phyloP scores from a whole-genome alignment of 2,888 invertebrate genomes.

The Biston stratarius region DNA sequence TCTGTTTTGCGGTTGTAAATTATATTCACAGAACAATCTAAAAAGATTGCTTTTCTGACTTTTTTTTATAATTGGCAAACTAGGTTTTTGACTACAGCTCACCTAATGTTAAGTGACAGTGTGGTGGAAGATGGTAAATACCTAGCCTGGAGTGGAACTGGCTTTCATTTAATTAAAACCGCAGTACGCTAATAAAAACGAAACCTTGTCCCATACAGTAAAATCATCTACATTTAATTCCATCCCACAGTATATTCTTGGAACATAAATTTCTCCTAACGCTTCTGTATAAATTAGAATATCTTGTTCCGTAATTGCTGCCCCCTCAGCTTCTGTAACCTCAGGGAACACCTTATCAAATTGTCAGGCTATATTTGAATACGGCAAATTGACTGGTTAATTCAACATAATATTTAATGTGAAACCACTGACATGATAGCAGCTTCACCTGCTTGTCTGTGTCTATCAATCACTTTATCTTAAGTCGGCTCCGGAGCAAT shows the following conservation, averaged over 20 bases:
- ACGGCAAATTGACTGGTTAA: conserved; percentile 48
- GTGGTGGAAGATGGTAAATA: too few relatives aligned
- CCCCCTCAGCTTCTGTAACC: conserved; percentile 40
- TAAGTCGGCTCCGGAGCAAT: conserved; percentile 8
- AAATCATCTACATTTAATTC: not conserved
- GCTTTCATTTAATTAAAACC: conserved; percentile 27
- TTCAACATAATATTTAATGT: conserved; percentile 38
- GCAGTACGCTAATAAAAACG: too few relatives aligned
- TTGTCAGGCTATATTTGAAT: conserved; percentile 45
- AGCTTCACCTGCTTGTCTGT: conserved; percentile 25
- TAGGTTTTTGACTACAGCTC: too few relatives aligned
- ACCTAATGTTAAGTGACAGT: too few relatives aligned
- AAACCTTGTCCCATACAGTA: not conserved
- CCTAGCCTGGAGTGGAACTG: too few relatives aligned
- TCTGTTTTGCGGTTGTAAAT: conserved; percentile 54
- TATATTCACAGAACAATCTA: conserved; percentile 45
- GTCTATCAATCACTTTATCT: conserved; percentile 31
- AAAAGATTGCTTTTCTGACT: too few relatives aligned
- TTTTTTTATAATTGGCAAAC: too few relatives aligned
- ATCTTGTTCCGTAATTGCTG: conserved; percentile 46
- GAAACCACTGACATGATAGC: conserved; percentile 30
- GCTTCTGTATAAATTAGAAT: conserved; percentile 42
- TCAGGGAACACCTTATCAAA: conserved; percentile 41
- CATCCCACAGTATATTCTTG: conserved; percentile 19
- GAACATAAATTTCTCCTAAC: conserved; percentile 33